Evolutionary conservation across 1,140 invertebrate species (phyloP).

Genomic region (Heliconius melpomene): DNA sequence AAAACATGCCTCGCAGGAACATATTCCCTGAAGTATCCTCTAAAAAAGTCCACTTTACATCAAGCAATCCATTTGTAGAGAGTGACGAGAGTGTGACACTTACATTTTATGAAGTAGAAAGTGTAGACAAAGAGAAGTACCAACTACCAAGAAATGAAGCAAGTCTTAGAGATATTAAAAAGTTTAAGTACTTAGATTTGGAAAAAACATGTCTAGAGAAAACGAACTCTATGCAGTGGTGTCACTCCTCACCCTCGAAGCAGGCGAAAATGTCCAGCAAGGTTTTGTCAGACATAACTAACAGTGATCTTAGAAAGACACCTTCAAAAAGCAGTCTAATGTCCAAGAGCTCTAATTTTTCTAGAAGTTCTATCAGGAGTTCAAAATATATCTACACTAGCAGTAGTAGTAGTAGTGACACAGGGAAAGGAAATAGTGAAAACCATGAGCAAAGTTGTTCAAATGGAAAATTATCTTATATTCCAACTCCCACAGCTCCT

Average conservation of each 20-base stretch:
- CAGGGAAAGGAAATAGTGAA: constrained; percentile 37
- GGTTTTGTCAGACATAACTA: constrained; percentile 66
- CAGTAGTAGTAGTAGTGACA: constrained; percentile 48
- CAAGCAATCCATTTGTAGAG: constrained; percentile 74
- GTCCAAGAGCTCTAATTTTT: constrained; percentile 60
- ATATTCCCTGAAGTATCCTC: constrained; percentile 66
- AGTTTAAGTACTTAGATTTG: constrained; percentile 78
- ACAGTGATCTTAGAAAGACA: constrained; percentile 60
- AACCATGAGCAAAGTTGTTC: constrained; percentile 46
- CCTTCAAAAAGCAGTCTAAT: constrained; percentile 65
- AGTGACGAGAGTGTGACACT: constrained; percentile 77
- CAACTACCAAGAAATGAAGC: constrained; percentile 46
- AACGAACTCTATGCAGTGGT: constrained; percentile 60
- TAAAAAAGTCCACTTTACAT: constrained; percentile 77
- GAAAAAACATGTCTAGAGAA: constrained; percentile 66
- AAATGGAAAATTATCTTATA: constrained; percentile 36
- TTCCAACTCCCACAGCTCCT: constrained; percentile 52
- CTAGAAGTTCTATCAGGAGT: constrained; percentile 46
- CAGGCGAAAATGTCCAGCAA: constrained; percentile 60
- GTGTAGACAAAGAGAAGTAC: constrained; percentile 52
- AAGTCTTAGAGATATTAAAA: constrained; percentile 60
- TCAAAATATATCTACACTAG: constrained; percentile 49
- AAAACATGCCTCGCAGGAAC: constrained; percentile 72
- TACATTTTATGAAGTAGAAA: constrained; percentile 78
- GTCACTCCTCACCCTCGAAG: constrained; percentile 70